These are phyloP conservation scores for Aptenodytes patagonicus DNA, from an alignment of 2,113 vertebrate species.

Conservation along the genomic window DNA sequence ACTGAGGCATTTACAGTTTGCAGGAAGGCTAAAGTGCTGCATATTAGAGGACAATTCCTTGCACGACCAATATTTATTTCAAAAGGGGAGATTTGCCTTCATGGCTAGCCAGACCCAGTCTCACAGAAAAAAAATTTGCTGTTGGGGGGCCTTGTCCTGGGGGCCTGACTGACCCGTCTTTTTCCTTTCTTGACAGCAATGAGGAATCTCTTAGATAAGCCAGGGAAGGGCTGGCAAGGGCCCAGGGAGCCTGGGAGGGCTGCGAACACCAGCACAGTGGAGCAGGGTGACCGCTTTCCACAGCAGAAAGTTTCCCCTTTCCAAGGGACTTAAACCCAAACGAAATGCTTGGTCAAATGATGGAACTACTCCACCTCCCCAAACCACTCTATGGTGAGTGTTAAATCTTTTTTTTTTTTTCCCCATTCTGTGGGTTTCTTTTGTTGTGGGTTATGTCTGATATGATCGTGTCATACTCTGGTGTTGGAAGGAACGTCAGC, in stretches of 20 bases:
- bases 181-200: background rate
- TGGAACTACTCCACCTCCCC: background rate
- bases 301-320: background rate
- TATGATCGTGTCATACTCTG: background rate
- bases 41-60: background rate
- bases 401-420: background rate
- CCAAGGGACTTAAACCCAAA: background rate
- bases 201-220: background rate
- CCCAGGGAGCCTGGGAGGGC: background rate
- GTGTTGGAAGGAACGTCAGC: background rate
- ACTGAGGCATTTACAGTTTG: background rate
- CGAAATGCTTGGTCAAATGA: background rate
- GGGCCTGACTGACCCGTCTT: background rate
- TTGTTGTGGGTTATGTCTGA: background rate
- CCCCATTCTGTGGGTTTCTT: background rate
- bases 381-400: background rate
- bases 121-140: background rate
- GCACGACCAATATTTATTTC: background rate
- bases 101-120: background rate
- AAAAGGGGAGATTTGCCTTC: background rate
- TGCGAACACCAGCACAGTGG: background rate
- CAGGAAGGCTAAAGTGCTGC: background rate
- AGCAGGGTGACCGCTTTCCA: background rate
- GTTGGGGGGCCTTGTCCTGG: background rate
- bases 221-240: background rate